Evolutionary conservation across 2,113 vertebrate species (phyloP).

Genomic region (Antennarius striatus): DNA sequence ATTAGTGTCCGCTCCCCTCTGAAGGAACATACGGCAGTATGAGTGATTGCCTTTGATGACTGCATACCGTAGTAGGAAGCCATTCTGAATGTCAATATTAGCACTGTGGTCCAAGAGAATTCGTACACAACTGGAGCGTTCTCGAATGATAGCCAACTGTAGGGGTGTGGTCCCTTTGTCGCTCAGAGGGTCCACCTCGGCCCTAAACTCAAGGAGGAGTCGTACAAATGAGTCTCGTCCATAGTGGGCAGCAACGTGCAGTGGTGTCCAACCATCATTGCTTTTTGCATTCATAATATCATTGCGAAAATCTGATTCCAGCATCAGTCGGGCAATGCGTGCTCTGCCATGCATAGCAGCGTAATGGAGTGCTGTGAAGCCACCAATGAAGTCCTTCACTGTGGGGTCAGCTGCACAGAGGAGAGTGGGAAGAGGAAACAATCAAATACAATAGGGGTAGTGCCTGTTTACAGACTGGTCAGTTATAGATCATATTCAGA

Average conservation of each 20-base stretch:
- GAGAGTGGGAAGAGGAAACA: background rate
- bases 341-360: conserved; percentile 98
- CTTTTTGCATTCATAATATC: conserved; percentile 99
- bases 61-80: conserved; percentile 95
- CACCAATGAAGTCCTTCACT: conserved; percentile 97
- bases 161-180: conserved; percentile 98
- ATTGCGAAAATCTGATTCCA: conserved; percentile 91
- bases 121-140: conserved; percentile 95
- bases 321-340: conserved; percentile 93
- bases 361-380: conserved; percentile 97
- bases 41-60: conserved; percentile 99
- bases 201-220: conserved; percentile 96
- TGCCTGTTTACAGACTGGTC: background rate
- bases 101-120: conserved; percentile 97
- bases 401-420: conserved; percentile 88
- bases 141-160: conserved; percentile 96
- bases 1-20: conserved; percentile 96
- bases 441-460: background rate
- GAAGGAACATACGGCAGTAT: conserved; percentile 98
- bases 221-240: conserved; percentile 95
- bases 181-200: conserved; percentile 95
- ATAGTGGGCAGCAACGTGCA: conserved; percentile 97
- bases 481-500: background rate
- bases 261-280: conserved; percentile 98
- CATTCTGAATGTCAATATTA: conserved; percentile 98